Base-by-base conservation (phyloP, 2,113 vertebrate species). In the Coryphaenoides rupestris region DNA sequence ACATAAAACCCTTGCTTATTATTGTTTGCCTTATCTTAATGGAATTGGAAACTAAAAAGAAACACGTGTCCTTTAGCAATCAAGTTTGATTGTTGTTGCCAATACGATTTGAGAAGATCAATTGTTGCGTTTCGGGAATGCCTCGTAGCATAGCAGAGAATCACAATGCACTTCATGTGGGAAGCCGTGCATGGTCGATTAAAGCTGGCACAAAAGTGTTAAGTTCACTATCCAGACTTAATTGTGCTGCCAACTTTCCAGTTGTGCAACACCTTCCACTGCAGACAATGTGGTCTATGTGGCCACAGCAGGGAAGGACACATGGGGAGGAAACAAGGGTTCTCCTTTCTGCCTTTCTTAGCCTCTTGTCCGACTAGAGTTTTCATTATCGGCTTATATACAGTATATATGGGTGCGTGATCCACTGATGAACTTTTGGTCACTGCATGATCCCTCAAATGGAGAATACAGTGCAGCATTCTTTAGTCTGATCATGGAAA, bases 241-340 rank as follows among this genome's bases (percentile, higher is more conserved):
- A 23, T 46, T 57, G 53, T 74, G 53, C 46, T 72, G 33, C 65
- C 58, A 72, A n/a, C 70, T 70, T 24, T 58, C 67, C 58, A 68
- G 61, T 70, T 76, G 81, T 57, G 40, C 40, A 68, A 56, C 69
- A 66, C 61, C 66, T 75, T 70, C 68, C 65, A 65, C 63, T 55
- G 55, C 59, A 63, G 33, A 40, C 5, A 6, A 40, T 23, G 49
- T 15, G 19, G 33, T 62, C 49, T 52, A 52, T 12, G 57, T 64
- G 13, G 13, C 23, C 56, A 74, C 60, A 65, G 55, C 28, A 49
- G 17, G 46, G 68, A 33, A 64, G 26, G n/a, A 64, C 23, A 22
- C 46, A 60, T 50, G 58, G 24, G 57, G 16, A 65, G 61, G 70
- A 50, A 40, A 40, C 33, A 40, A 40, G 46, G 54, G 61, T 65